Evolutionary conservation across 2,888 invertebrate species (phyloP).

Genomic region (Masnerella sp.): DNA sequence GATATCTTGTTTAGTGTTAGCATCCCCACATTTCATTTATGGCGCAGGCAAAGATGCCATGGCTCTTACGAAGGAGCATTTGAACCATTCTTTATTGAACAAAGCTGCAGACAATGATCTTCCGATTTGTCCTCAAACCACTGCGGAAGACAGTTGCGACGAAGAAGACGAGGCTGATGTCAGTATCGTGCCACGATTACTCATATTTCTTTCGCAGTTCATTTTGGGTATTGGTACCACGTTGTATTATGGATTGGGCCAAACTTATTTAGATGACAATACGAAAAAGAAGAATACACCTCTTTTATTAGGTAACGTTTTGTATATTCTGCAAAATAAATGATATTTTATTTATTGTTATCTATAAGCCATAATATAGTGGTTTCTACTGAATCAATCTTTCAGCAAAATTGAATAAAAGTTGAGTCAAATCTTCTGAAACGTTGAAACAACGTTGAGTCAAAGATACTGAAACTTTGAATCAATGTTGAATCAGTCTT

Average conservation of each 20-base stretch:
- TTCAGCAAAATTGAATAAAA: no score
- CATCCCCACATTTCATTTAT: conserved; percentile 82
- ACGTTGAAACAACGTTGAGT: no score
- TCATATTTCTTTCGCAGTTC: conserved; percentile 84
- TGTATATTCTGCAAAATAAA: no score
- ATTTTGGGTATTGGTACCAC: conserved; percentile 84
- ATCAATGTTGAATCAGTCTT: no score
- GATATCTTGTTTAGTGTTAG: conserved; percentile 81
- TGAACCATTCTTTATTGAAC: conserved; percentile 71
- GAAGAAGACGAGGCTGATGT: conserved; percentile 74
- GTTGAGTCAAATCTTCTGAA: no score
- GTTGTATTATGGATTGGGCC: conserved; percentile 83
- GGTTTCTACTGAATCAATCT: no score
- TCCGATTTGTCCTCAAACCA: conserved; percentile 69
- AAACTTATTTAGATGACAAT: conserved; percentile 85
- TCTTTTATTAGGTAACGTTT: conserved; percentile 81
- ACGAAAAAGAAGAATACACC: conserved; percentile 83
- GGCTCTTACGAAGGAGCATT: conserved; percentile 78
- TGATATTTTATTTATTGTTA: no score
- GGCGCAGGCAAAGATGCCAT: conserved; percentile 80
- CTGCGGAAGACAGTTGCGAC: conserved; percentile 77
- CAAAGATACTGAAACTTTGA: no score
- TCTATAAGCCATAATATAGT: no score
- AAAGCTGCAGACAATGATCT: conserved; percentile 64
- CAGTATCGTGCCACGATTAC: conserved; percentile 79